Evolutionary conservation across 2,113 vertebrate species (phyloP).

Genomic region (Prionailurus bengalensis): DNA sequence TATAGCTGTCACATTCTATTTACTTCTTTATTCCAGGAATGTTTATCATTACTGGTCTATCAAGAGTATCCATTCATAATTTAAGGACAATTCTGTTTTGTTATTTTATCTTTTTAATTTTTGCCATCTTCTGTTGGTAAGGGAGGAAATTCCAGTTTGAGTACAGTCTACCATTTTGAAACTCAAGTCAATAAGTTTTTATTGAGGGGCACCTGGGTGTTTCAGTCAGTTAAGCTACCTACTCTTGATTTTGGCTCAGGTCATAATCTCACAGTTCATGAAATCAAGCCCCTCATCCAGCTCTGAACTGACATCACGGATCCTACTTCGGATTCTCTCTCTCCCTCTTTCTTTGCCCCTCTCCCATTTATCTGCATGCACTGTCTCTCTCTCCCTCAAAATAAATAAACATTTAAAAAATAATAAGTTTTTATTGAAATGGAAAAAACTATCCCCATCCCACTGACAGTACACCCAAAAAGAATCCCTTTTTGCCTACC

Average conservation of each 20-base stretch:
- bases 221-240: too few relatives aligned
- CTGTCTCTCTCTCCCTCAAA: too few relatives aligned
- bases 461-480: neutral
- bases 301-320: too few relatives aligned
- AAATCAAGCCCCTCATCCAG: too few relatives aligned
- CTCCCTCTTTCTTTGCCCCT: too few relatives aligned
- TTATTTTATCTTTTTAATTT: slow-evolving; percentile 22
- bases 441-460: neutral
- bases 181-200: neutral
- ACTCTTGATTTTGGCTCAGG: too few relatives aligned
- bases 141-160: neutral
- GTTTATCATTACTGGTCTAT: slow-evolving; percentile 7
- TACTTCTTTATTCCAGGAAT: slow-evolving; percentile 54
- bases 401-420: too few relatives aligned
- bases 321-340: too few relatives aligned
- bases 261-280: too few relatives aligned
- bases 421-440: neutral
- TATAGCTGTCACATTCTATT: slow-evolving; percentile 39
- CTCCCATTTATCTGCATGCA: too few relatives aligned
- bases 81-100: neutral
- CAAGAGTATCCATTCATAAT: slow-evolving; percentile 21
- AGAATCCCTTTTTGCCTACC: neutral
- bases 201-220: too few relatives aligned
- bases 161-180: neutral
- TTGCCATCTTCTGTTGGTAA: slow-evolving; percentile 22